Evolutionary conservation across 2,113 vertebrate species (phyloP).

Genomic region (Syngnathus floridae): DNA sequence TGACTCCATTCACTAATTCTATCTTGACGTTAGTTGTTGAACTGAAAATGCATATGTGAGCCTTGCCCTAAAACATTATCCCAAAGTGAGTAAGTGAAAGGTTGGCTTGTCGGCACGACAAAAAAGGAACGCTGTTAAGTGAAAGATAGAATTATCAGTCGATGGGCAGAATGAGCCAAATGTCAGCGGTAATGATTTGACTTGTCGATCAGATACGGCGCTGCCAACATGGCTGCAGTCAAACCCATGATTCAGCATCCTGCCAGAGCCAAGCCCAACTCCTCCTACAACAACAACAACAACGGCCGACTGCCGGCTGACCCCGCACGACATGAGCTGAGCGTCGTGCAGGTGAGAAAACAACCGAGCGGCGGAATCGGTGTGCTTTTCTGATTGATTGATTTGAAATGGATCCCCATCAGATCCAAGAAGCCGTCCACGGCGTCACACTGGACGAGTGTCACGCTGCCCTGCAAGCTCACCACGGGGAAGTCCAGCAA

Average conservation of each 20-base stretch:
- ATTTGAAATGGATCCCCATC: background rate
- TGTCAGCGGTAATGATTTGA: background rate
- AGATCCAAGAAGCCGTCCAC: conserved; percentile 91
- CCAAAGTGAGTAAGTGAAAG: background rate
- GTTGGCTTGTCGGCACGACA: background rate
- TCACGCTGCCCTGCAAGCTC: conserved; percentile 80
- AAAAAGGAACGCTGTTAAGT: background rate
- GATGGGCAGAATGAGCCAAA: background rate
- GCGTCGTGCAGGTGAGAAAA: conserved; percentile 43
- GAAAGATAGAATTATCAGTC: background rate
- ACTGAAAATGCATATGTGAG: too few species aligned
- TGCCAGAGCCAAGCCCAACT: conserved; percentile 76
- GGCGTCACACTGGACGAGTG: conserved; percentile 93
- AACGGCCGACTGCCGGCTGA: conserved; percentile 65
- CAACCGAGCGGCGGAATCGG: background rate
- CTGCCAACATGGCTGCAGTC: conserved; percentile 85
- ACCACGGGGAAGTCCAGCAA: conserved; percentile 78
- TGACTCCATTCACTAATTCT: too few species aligned
- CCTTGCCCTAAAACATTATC: background rate
- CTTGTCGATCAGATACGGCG: conserved; percentile 70
- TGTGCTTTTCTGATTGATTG: background rate
- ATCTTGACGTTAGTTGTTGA: too few species aligned
- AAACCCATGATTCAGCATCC: conserved; percentile 87
- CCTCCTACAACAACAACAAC: conserved; percentile 88
- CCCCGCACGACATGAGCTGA: conserved; percentile 51